Base-by-base conservation (phyloP, 92 coral and sea anemone genomes). In the Umimayanthus kanabou region DNA sequence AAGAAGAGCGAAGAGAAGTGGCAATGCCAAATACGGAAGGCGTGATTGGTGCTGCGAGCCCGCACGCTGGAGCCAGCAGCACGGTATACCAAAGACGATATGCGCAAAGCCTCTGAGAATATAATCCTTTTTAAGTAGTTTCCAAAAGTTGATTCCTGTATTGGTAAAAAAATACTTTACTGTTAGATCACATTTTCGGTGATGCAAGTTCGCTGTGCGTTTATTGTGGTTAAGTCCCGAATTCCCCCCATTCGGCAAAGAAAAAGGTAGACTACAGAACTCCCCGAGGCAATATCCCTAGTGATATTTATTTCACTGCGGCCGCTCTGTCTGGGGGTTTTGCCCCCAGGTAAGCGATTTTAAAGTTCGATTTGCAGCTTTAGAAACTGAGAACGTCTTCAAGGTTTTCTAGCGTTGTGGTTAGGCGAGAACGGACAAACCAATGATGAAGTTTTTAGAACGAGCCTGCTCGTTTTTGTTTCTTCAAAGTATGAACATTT, bases 11-110 rank as follows among this genome's bases (percentile, higher is more conserved):
- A 81, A 73, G 16, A 76, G 1, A 55, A 58, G 20, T n/a, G 94
- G 65, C 23, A 67, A 43, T 39, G 81, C 30, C 45, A 70, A 14
- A 65, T 73, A 64, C 8, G 74, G 73, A 37, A 80, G 23, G 47
- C 85, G 74, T 9, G 43, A 80, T 20, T n/a, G 73, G 10, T 39
- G 50, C 23, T 16, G 29, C n/a, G 25, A 65, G 16, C 49, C 39
- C 2, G 28, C 73, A 22, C 85, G 85, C 53, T 66, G 85, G 6
- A 37, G 37, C 85, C 85, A 80, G 85, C 85, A 80, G 53, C 85
- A 80, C 25, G 85, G 74, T 58, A 80, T 80, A 10, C 73, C 73
- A 80, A 80, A 80, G 47, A 80, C 7, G 57, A 61, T 4, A 58
- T 80, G 85, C 7, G 64, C 72, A 57, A 80, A 80, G 85, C 55